Conservation (phyloP, 2,113 vertebrate species). For the Calonectris borealis region DNA sequence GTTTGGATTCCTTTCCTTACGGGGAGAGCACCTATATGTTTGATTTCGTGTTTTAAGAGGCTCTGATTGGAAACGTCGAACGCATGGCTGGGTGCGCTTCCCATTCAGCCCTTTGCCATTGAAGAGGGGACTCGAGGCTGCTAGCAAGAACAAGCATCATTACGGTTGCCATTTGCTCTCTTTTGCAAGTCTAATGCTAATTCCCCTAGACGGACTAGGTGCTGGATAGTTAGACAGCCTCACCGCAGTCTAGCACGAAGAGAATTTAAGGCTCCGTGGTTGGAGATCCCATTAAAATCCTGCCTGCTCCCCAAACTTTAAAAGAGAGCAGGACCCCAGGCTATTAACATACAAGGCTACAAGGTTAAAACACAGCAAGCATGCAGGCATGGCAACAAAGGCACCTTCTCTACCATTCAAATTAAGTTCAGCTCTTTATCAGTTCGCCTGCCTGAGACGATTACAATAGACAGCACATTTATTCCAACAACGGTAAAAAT, state of each 20-base stretch:
- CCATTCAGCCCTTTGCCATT: background rate
- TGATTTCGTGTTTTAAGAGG: conserved; percentile 45
- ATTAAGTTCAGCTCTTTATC: conserved; percentile 49
- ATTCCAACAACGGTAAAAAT: conserved; percentile 66
- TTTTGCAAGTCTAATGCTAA: conserved; percentile 64
- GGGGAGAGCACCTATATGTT: conserved; percentile 6
- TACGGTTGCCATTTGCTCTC: conserved; percentile 66
- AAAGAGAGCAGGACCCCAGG: background rate
- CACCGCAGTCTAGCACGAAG: background rate
- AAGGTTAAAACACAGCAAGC: conserved; percentile 57
- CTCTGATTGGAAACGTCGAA: conserved; percentile 40
- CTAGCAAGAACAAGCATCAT: conserved; percentile 57
- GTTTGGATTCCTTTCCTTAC: background rate
- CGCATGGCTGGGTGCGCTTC: conserved; percentile 31
- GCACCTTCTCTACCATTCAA: conserved; percentile 54
- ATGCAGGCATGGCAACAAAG: conserved; percentile 71
- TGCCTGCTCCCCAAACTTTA: conserved; percentile 15
- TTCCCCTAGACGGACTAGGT: background rate
- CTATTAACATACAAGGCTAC: conserved; percentile 4
- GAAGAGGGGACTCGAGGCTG: background rate
- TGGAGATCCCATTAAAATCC: background rate
- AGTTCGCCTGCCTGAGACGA: conserved; percentile 38
- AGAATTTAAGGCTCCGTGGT: background rate
- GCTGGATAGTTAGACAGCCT: conserved; percentile 19
- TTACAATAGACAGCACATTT: conserved; percentile 65